Evolutionary conservation across 2,797 vertebrate species (phyloP).

Genomic region (Linurgus olivaceus): DNA sequence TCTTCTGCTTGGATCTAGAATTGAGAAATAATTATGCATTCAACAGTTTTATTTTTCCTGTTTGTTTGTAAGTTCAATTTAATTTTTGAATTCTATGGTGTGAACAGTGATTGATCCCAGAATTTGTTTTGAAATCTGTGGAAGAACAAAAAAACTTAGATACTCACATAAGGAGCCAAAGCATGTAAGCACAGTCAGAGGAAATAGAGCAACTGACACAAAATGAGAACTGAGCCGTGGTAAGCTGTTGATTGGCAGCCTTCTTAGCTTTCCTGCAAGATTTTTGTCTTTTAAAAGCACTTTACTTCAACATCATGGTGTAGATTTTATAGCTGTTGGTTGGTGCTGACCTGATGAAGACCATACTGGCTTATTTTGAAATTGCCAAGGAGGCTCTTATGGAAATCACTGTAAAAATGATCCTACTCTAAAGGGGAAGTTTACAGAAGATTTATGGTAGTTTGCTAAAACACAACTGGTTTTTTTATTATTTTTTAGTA

Average conservation of each 20-base stretch:
- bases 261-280: not conserved
- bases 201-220: not conserved
- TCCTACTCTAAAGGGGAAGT: not conserved
- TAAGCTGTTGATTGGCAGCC: not conserved
- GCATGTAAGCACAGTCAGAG: not conserved
- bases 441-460: not conserved
- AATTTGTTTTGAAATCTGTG: not conserved
- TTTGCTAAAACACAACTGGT: not conserved
- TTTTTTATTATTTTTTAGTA: not conserved
- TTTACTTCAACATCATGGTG: not conserved
- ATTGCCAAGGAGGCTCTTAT: not conserved
- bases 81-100: not conserved
- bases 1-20: not conserved
- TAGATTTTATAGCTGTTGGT: not conserved
- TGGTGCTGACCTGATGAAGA: not conserved
- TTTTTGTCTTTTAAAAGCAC: not conserved
- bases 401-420: fast-evolving
- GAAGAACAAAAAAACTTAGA: not conserved
- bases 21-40: not conserved
- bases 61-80: not conserved
- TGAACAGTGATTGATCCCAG: not conserved
- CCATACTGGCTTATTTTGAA: not conserved
- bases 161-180: not conserved
- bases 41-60: not conserved
- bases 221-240: fast-evolving